Conservation (phyloP, 2,888 invertebrate genomes). For the Carterocephalus palaemon region DNA sequence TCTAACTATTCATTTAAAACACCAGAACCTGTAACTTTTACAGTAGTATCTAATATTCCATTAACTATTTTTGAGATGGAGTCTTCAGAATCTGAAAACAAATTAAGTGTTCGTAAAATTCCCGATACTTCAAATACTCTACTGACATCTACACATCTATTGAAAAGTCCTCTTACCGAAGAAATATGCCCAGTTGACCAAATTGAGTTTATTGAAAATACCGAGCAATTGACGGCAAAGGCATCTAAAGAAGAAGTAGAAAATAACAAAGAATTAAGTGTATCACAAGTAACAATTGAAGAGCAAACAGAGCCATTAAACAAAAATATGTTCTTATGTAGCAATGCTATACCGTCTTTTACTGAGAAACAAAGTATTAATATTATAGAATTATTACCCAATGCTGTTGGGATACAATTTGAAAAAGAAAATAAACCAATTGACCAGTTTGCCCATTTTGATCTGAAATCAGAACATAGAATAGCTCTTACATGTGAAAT, state of each 20-base stretch:
- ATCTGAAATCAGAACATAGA: slow-evolving; percentile 73
- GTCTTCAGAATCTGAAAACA: slow-evolving; percentile 82
- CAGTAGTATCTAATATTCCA: slow-evolving; percentile 79
- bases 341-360: slow-evolving; percentile 75
- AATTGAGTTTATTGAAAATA: slow-evolving; percentile 45
- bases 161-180: slow-evolving; percentile 64
- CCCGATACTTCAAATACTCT: slow-evolving; percentile 45
- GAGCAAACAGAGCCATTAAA: slow-evolving; percentile 76
- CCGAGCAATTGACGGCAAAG: slow-evolving; percentile 36
- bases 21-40: slow-evolving; percentile 59
- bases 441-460: slow-evolving; percentile 69
- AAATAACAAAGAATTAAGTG: slow-evolving; percentile 59
- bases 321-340: slow-evolving; percentile 76
- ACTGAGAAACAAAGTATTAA: slow-evolving; percentile 79
- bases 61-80: slow-evolving; percentile 81
- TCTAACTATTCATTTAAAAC: slow-evolving; percentile 46
- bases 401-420: slow-evolving; percentile 71
- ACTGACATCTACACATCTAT: slow-evolving; percentile 48
- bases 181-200: slow-evolving; percentile 67
- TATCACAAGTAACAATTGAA: slow-evolving; percentile 57
- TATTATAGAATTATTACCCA: slow-evolving; percentile 73
- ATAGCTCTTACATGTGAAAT: slow-evolving; percentile 72
- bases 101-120: slow-evolving; percentile 56
- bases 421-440: slow-evolving; percentile 52
- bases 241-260: slow-evolving; percentile 55